phyloP scores from a whole-genome alignment of 2,113 vertebrate genomes.

The Poecile atricapillus region DNA sequence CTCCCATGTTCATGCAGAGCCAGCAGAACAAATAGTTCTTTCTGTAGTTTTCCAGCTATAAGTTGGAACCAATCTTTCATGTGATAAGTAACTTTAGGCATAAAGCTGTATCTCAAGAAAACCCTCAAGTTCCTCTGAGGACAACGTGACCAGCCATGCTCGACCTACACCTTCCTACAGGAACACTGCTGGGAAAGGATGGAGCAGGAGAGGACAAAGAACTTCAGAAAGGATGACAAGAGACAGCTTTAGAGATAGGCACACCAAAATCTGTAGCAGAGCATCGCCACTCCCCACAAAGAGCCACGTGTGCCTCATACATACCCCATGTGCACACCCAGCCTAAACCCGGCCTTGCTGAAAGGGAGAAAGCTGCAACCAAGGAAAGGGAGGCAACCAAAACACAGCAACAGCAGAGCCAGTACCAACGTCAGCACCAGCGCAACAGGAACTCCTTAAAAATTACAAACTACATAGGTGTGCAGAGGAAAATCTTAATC shows the following conservation, averaged over 20 bases:
- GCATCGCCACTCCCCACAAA: background rate
- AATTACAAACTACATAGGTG: background rate
- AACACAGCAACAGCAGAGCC: background rate
- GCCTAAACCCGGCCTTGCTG: background rate
- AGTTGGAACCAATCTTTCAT: background rate
- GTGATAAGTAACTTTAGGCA: background rate
- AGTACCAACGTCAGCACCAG: background rate
- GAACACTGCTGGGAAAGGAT: background rate
- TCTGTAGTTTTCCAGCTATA: background rate
- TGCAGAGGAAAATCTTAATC: background rate
- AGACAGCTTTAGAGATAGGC: background rate
- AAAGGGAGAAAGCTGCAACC: background rate
- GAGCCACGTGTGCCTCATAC: fast-evolving
- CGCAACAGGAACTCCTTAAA: background rate
- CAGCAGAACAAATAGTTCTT: background rate
- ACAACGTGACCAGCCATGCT: background rate
- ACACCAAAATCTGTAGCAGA: background rate
- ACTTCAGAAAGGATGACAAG: background rate
- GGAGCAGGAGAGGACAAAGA: background rate
- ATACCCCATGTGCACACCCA: background rate
- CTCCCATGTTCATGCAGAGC: fast-evolving
- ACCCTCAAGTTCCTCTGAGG: background rate
- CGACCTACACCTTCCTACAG: background rate
- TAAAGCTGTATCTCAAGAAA: background rate
- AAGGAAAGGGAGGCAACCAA: background rate